phyloP scores from a whole-genome alignment of 2,888 invertebrate species.

The Phortica okadai region DNA sequence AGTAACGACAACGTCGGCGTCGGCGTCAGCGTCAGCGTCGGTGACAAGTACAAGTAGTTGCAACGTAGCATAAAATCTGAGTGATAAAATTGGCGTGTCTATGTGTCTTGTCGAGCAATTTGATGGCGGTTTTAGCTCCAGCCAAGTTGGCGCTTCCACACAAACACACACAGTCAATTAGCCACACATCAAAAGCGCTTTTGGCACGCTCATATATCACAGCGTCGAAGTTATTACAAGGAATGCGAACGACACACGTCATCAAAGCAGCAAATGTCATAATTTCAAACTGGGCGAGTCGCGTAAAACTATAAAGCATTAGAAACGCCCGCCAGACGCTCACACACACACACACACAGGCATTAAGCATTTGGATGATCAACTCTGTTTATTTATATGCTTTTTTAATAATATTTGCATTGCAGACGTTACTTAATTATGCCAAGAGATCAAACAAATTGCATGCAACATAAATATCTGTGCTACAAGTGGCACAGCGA shows the following conservation, averaged over 20 bases:
- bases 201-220: constrained; percentile 37
- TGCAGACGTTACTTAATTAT: constrained; percentile 70
- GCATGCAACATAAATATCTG: constrained; percentile 72
- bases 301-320: neutral
- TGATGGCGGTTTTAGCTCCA: constrained; percentile 30
- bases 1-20: constrained; percentile 60
- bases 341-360: too few relatives aligned
- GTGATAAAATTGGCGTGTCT: constrained; percentile 48
- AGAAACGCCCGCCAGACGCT: neutral
- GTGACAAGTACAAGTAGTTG: constrained; percentile 40
- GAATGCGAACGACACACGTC: constrained; percentile 40
- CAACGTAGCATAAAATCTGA: constrained; percentile 43
- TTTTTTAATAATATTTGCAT: constrained; percentile 44
- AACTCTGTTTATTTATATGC: constrained; percentile 49
- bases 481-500: constrained; percentile 32
- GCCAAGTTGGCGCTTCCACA: constrained; percentile 42
- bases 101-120: constrained; percentile 29
- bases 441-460: constrained; percentile 73
- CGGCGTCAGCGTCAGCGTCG: constrained; percentile 55
- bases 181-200: constrained; percentile 61
- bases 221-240: constrained; percentile 30
- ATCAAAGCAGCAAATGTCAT: constrained; percentile 50
- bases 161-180: constrained; percentile 53
- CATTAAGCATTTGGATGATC: neutral
- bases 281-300: constrained; percentile 37